Percentiles rank a stretch among this genome's conserved stretches.
phyloP scores from a whole-genome alignment of 2,888 invertebrate species.

The Patella ulyssiponensis region DNA sequence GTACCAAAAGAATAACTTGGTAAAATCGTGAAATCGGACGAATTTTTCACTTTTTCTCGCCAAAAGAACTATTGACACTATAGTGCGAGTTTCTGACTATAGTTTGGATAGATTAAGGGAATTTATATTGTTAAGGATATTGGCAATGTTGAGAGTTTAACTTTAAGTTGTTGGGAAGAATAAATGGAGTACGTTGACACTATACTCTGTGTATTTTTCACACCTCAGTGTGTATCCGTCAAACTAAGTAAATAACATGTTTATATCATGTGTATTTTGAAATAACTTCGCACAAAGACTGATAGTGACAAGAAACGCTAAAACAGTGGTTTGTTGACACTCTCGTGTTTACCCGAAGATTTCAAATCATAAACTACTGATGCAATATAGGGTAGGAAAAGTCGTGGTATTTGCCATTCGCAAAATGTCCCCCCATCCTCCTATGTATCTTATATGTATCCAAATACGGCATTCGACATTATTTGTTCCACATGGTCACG shows the following conservation, averaged over 20 bases:
- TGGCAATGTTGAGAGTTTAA: constrained; percentile 7
- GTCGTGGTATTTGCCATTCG: neutral
- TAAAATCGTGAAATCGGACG: too few species aligned
- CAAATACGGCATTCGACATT: neutral
- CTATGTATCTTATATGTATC: constrained; percentile 7
- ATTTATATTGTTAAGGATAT: neutral
- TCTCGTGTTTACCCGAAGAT: neutral
- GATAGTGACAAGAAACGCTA: constrained; percentile 15
- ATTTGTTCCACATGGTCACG: neutral
- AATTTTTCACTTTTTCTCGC: too few species aligned
- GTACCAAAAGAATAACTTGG: too few species aligned
- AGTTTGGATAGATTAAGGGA: neutral
- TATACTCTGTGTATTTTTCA: constrained; percentile 25
- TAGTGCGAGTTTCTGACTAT: neutral
- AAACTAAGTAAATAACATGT: constrained; percentile 17
- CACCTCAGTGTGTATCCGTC: constrained; percentile 25
- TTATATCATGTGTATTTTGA: constrained; percentile 21
- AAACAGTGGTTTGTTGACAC: constrained; percentile 18
- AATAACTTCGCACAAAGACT: constrained; percentile 31
- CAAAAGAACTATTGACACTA: neutral
- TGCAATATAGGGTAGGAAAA: constrained; percentile 5
- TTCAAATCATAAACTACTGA: constrained; percentile 11
- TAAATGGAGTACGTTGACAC: constrained; percentile 11
- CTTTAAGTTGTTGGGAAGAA: constrained; percentile 5
- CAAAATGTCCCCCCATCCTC: neutral